Evolutionary conservation across 2,888 invertebrate species (phyloP), one percentile per base, ranked within the genome.

Genomic region (Pseudoips prasinana): DNA sequence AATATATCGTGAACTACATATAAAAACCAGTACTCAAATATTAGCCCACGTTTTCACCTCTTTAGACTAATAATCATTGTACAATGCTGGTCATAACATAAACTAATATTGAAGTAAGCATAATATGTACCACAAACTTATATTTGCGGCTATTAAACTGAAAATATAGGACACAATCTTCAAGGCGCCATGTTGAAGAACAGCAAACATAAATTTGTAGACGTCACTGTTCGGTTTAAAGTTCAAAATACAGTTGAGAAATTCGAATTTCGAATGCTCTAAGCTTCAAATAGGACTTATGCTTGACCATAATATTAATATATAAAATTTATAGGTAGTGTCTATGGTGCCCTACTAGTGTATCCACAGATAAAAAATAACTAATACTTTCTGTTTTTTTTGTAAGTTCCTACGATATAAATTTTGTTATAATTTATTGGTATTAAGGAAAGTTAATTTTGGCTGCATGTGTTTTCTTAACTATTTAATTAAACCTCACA

Each of bases 41-140:
- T 50, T 54, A 7, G 44, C 22, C 8, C 56, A 58, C 54, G 50
- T 49, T 46, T 58, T 40, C 41, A 58, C 41, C 46, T 44, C 3
- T 19, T 40, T 41, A 50, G 30, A 31, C 28, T 27, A 24, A 47
- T 64, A 64, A 61, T 50, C 35, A 56, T 25, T 31, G 22, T 10
- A 64, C 62, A 61, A 64, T 48, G 44, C 40, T 9, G 19, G 33
- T 49, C 42, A 64, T 61, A 39, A 47, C 29, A 44, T 25, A 42
- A 30, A 29, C 40, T 35, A 62, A 62, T 59, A 63, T 64, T 58
- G 20, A 8, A 23, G 24, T 18, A 43, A 22, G 32, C 24, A 32
- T n/a, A n/a, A n/a, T n/a, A n/a, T 9, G 20, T 7, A 20, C 38
- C 28, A 55, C 56, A 25, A 56, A 46, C 10, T 39, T 49, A 35